Percentiles rank a stretch among this genome's conserved stretches.
Conservation (phyloP, 2,113 vertebrate species). For the Raja brachyura region DNA sequence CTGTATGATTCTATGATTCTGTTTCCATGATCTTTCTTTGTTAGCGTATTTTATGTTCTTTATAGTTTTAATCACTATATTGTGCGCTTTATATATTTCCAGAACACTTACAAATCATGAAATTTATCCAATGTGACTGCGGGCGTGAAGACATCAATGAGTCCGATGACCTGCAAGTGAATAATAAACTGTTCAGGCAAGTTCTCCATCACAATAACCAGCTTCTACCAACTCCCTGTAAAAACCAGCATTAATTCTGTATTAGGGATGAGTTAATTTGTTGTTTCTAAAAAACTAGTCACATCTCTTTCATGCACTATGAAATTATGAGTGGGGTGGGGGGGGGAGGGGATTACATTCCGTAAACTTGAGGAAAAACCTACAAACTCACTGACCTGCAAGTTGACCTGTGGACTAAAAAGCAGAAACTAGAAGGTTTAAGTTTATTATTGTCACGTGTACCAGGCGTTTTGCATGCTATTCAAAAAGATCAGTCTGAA, state of each 20-base stretch:
- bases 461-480: too few species aligned
- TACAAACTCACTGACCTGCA: background rate
- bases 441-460: too few species aligned
- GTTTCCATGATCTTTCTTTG: background rate
- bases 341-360: too few species aligned
- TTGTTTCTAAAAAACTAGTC: background rate
- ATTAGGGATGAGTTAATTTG: background rate
- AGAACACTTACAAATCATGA: slow-evolving; percentile 80
- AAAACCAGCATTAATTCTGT: background rate
- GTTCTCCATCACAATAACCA: background rate
- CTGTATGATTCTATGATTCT: background rate
- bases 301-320: background rate
- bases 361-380: background rate
- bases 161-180: slow-evolving; percentile 77
- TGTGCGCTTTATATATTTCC: background rate
- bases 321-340: too few species aligned
- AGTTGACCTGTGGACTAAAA: too few species aligned
- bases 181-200: background rate
- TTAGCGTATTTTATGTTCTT: background rate
- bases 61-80: background rate
- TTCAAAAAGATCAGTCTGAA: too few species aligned
- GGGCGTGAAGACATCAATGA: slow-evolving; percentile 84
- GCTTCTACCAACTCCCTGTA: background rate
- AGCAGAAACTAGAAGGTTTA: too few species aligned
- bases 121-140: slow-evolving; percentile 70